phyloP scores from a whole-genome alignment of 2,888 invertebrate species.

The Deilephila elpenor region DNA sequence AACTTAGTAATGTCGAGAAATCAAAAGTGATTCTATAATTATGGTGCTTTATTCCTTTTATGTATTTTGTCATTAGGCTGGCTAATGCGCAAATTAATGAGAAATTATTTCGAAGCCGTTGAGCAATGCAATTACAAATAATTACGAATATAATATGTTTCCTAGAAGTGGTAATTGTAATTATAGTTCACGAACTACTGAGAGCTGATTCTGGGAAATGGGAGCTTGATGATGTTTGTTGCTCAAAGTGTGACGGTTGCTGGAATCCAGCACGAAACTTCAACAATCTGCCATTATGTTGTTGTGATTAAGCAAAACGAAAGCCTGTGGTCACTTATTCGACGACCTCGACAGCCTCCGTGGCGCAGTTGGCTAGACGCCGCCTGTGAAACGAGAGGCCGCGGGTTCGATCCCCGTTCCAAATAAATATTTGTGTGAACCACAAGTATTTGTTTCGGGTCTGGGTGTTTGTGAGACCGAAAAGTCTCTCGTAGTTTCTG shows the following conservation, averaged over 20 bases:
- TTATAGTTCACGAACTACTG: conserved; percentile 7
- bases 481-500: no score
- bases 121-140: conserved; percentile 20
- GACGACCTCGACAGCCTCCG: no score
- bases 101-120: not conserved
- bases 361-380: no score
- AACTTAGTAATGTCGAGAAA: not conserved
- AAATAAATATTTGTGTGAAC: no score
- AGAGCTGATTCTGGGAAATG: not conserved
- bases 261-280: not conserved
- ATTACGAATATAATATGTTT: not conserved
- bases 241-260: conserved; percentile 4
- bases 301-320: not conserved
- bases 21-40: conserved; percentile 19
- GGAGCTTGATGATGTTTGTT: not conserved
- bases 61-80: not conserved
- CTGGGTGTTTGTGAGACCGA: no score
- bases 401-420: no score
- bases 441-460: no score
- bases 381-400: no score
- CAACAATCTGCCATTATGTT: not conserved
- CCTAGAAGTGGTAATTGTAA: not conserved
- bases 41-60: conserved; percentile 5
- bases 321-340: not conserved
- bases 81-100: not conserved